phyloP scores from a whole-genome alignment of 2,888 invertebrate species.

The Punctoribates punctum region DNA sequence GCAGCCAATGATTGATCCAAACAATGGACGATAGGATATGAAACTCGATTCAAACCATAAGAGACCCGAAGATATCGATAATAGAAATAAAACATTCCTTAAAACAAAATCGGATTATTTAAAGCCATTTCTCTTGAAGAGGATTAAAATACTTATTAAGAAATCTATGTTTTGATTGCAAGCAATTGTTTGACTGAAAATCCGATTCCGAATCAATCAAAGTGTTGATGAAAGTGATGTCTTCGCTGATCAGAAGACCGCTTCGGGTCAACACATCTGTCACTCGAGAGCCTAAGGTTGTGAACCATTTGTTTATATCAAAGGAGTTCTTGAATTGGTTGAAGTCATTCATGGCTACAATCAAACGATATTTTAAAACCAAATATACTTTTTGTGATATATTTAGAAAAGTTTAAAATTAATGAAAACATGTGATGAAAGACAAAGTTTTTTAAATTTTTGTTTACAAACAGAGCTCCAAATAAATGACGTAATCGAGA shows the following conservation, averaged over 20 bases:
- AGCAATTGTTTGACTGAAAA: neutral
- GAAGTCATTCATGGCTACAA: too few species aligned
- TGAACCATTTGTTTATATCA: neutral
- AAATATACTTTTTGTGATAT: too few species aligned
- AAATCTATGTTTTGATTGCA: neutral
- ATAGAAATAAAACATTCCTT: neutral
- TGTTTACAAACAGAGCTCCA: neutral
- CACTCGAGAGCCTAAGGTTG: neutral
- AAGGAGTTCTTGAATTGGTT: neutral
- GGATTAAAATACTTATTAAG: neutral
- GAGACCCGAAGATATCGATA: neutral
- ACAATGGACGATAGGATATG: neutral
- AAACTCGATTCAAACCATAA: neutral
- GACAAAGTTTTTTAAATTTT: neutral
- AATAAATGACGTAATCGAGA: neutral
- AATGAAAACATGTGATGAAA: neutral
- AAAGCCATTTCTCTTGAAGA: neutral
- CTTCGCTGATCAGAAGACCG: slow-evolving; percentile 4
- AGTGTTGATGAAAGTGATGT: slow-evolving; percentile 10
- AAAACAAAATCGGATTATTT: neutral
- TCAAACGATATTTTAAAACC: too few species aligned
- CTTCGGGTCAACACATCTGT: neutral
- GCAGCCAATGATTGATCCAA: neutral
- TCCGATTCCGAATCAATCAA: neutral
- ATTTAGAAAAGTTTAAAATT: neutral